Base-by-base conservation (phyloP, 1,140 invertebrate species). In the Temnothorax longispinosus region DNA sequence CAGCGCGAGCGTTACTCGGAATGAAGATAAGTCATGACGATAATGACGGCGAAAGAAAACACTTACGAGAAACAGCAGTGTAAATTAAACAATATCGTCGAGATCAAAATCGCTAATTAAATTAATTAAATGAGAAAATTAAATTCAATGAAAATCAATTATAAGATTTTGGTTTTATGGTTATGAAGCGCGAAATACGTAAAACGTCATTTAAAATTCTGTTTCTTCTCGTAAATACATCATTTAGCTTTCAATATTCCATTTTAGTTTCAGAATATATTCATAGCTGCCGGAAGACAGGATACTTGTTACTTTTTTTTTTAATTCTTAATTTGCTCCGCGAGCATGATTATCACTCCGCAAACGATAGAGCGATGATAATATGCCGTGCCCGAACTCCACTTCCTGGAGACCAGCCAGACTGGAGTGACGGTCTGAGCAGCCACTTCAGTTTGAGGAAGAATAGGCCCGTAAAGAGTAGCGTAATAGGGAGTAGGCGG, bases 391-490 rank as follows among this genome's bases (percentile, higher is more conserved):
- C 15, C n/a, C 47, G 74, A 71, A 76, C 58, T 41, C 65, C 75
- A 85, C 90, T 74, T 74, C 80, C 41, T 87, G 88, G 76, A 89
- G 87, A 88, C 84, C 69, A 64, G 60, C 64, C 85, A 72, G 78
- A 44, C 58, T 92, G 67, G 74, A 92, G 88, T 85, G 85, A 41
- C 54, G 80, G 87, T 92, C 91, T 92, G 89, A 92, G 90, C 76
- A 84, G 87, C 87, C 87, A 92, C 92, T 92, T 87, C 32, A 84
- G 5, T 54, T 35, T 71, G 56, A 91, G 87, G 81, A 92, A 92
- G 91, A 92, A 91, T 92, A 88, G 84, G 80, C 65, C 58, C 78
- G 87, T 91, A 87, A 92, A 91, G 87, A 88, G 84, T 89, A 86
- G 47, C 86, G 88, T 91, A 90, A 92, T 90, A 78, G 10, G 35